Evolutionary conservation across 2,797 vertebrate species (phyloP), one percentile per base, ranked within the genome.

Genomic region (Sciurus carolinensis): DNA sequence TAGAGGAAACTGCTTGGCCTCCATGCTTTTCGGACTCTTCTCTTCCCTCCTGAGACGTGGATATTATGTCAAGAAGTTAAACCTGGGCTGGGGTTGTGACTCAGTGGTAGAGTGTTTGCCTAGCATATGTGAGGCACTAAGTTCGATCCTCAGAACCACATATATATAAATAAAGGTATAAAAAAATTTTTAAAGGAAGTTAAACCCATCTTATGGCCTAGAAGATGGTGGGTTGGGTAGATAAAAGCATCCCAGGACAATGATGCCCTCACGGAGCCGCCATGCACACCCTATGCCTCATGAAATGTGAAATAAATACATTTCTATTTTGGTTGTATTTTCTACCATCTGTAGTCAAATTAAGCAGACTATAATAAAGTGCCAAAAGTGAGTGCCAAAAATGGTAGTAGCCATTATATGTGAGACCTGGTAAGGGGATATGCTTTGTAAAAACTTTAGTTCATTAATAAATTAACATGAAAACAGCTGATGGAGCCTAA

Each of bases 321-420:
- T 54, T 64, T 88, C 79, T 81, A 18, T 72, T 83, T 88, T 69
- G 39, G 14, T 82, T 76, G 77, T 42, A 5, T 76, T 87, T 95
- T 79, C 79, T 84, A 30, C 77, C n/a, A 72, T n/a, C 59, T 81
- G 50, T 17, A 64, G 47, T 80, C 36, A 36, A 77, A 82, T 92
- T 39, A 64, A 17, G 52, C 18, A 90, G 72, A 64, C 20, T 50
- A 28, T n/a, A 72, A 52, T 79, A 82, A 50, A 62, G 6, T 50
- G 39, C 36, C 17, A 28, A 36, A 86, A 86, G 50, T 57, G 8
- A 36, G 30, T 85, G 26, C 52, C 52, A 28, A 90, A 76, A 59
- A 42, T 50, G 11, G 52, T 92, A 81, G 22, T 28, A 54, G 52
- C 52, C 39, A 59, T 95, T 82, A 75, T 59, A 54, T 83, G 39